Evolutionary conservation across 2,797 vertebrate genomes (phyloP), one percentile per base, ranked within the genome.

Genomic region (Cirrhinus mrigala): DNA sequence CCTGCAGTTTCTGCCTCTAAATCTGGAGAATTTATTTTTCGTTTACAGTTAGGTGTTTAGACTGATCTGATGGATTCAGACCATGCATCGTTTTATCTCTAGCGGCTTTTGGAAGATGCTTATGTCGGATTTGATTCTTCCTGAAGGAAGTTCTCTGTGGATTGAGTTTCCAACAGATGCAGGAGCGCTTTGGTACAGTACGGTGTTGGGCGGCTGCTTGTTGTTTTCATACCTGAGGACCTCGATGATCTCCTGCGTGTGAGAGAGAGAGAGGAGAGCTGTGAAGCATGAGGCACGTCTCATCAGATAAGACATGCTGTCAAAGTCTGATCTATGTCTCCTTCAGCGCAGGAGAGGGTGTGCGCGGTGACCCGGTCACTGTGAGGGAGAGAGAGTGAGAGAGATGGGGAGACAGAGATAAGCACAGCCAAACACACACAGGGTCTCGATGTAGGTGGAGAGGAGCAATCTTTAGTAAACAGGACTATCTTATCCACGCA

Each of bases 271-370:
- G 74, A 20, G 58, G 29, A 80, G 81, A 54, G 78, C 60, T 62
- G 71, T 68, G 70, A 58, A 80, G 79, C 76, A 60, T 85, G 73
- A 92, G 88, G 85, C 50, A 85, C 9, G 79, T 83, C 85, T 88
- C 83, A 91, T 93, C 90, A 88, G 91, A 93, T 92, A 89, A 92
- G 90, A 90, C 81, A 81, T 85, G 85, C 87, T 89, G 87, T 88
- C 83, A 87, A 88, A 89, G 69, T 52, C 87, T 82, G 87, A 87
- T 89, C 89, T 86, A 71, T 89, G 79, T 91, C 84, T 88, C 87
- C 86, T 60, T 87, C 81, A 79, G 79, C 48, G 52, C 5, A 76
- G 78, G 78, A 88, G 85, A 90, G 76, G 37, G 87, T 84, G 73
- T 37, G 64, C 66, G 78, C 74, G 22, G 79, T 76, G 76, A 78